Percentiles rank a stretch among this genome's conserved stretches.
These are phyloP conservation scores for Lontra canadensis DNA, from an alignment of 2,113 vertebrate species.

Conservation along the genomic window DNA sequence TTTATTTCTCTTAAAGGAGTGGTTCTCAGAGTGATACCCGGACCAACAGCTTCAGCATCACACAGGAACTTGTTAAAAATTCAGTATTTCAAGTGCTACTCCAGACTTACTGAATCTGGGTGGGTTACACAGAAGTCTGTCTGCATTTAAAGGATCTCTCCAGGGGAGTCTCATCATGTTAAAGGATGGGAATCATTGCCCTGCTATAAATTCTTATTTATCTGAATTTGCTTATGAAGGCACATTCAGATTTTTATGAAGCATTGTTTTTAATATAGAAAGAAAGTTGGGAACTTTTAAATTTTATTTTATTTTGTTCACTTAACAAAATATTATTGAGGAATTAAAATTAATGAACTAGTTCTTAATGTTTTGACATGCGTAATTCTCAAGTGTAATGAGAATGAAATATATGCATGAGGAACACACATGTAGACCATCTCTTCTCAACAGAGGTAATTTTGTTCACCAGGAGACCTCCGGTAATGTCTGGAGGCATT, in stretches of 20 bases:
- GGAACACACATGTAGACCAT: no score
- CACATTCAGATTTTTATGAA: neutral
- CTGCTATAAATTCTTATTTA: neutral
- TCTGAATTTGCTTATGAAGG: neutral
- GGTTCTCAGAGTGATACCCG: neutral
- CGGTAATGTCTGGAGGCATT: neutral
- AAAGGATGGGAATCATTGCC: neutral
- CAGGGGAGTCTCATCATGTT: neutral
- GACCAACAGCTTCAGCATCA: neutral
- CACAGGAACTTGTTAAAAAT: neutral
- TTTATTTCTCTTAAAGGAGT: neutral
- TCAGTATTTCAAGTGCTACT: neutral
- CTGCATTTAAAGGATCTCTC: neutral
- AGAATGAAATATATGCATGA: neutral
- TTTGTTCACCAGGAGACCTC: neutral
- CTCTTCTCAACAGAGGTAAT: neutral
- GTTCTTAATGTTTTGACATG: neutral
- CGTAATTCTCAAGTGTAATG: neutral
- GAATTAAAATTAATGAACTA: constrained; percentile 5
- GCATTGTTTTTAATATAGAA: neutral
- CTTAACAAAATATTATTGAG: neutral
- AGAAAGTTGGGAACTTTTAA: neutral
- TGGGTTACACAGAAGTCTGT: neutral
- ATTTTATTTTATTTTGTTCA: neutral
- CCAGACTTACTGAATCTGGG: neutral